Percentiles rank a stretch among this genome's conserved stretches.
Evolutionary conservation across 1,140 invertebrate species (phyloP).

Genomic region (Mamestra configurata): DNA sequence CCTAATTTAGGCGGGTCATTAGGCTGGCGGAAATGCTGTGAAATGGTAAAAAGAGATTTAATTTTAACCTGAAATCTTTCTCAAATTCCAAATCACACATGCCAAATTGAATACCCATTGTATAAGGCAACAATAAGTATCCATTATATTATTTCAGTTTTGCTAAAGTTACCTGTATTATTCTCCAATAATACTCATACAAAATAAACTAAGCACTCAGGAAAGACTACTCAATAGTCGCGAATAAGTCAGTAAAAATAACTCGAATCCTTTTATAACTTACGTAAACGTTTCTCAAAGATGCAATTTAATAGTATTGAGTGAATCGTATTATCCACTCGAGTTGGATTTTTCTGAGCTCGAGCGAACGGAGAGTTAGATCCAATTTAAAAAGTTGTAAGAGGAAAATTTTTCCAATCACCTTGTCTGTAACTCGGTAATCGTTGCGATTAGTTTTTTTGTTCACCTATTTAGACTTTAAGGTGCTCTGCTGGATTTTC

Average conservation of each 20-base stretch:
- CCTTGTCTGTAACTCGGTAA: constrained; percentile 68
- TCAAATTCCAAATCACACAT: too few relatives aligned
- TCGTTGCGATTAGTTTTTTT: constrained; percentile 75
- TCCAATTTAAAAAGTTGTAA: constrained; percentile 85
- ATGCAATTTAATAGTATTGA: constrained; percentile 83
- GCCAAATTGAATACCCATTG: too few relatives aligned
- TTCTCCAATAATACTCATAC: neutral
- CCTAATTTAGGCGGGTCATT: too few relatives aligned
- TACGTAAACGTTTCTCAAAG: constrained; percentile 79
- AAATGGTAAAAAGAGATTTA: too few relatives aligned
- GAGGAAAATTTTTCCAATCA: constrained; percentile 84
- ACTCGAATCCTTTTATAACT: constrained; percentile 57
- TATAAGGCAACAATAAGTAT: too few relatives aligned
- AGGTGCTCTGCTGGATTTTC: constrained; percentile 5
- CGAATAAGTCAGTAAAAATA: constrained; percentile 44
- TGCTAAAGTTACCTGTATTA: neutral
- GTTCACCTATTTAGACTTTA: constrained; percentile 36
- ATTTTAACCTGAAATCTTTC: too few relatives aligned
- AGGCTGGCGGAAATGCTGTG: too few relatives aligned
- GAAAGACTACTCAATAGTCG: constrained; percentile 29
- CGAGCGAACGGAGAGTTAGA: constrained; percentile 74
- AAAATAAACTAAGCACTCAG: neutral
- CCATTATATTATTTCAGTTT: neutral
- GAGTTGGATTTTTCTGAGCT: constrained; percentile 62
- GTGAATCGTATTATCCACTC: constrained; percentile 78